A percentile compares a stretch with the other conserved stretches of the same genome.
These are phyloP conservation scores for Anguilla megastoma DNA, from an alignment of 2,797 vertebrate genomes.

Conservation along the genomic window DNA sequence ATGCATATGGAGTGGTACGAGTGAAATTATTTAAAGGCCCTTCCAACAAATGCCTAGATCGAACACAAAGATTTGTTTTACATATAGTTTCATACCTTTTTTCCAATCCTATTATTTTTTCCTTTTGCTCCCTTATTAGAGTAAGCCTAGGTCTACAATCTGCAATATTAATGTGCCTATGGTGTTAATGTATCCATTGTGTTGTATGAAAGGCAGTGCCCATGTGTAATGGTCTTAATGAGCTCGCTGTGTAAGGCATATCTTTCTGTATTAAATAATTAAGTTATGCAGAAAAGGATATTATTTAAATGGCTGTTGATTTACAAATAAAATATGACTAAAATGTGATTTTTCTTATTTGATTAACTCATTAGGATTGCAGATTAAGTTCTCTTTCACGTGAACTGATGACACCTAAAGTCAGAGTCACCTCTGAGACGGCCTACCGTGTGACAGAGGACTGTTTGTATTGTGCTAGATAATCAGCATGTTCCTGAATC, in stretches of 20 bases:
- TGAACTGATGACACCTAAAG: too few relatives aligned
- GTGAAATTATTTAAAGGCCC: background rate
- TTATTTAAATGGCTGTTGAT: background rate
- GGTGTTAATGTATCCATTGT: background rate
- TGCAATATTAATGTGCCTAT: too few relatives aligned
- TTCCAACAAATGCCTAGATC: background rate
- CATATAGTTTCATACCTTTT: background rate
- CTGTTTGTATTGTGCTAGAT: constrained; percentile 17
- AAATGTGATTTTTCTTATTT: constrained; percentile 21
- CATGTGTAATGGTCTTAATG: background rate
- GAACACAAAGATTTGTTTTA: background rate
- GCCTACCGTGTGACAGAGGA: background rate
- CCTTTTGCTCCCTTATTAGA: background rate
- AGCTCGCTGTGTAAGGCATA: background rate
- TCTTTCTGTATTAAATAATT: constrained; percentile 19
- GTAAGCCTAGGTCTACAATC: background rate
- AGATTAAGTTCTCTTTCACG: background rate
- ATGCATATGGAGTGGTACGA: background rate
- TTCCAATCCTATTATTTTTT: background rate
- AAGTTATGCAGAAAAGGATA: constrained; percentile 3
- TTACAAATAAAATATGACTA: background rate
- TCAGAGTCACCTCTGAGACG: background rate
- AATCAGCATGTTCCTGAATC: background rate
- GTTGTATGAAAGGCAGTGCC: background rate
- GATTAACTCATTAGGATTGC: constrained; percentile 22